Base-by-base conservation (phyloP, 1,140 invertebrate species). In the Chionoecetes opilio region DNA sequence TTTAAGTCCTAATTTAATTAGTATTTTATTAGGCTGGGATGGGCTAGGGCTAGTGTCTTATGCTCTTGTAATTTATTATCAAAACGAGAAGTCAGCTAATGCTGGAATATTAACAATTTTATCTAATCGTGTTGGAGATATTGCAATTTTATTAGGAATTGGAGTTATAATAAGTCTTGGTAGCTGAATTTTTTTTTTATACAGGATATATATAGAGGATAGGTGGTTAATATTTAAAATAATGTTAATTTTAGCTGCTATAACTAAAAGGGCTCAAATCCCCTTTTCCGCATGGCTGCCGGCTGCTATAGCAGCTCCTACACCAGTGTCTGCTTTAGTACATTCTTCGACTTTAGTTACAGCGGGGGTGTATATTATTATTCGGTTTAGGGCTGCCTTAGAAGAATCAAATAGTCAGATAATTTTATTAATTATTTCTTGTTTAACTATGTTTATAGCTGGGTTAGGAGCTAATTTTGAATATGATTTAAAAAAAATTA, bases 301-400 rank as follows among this genome's bases (percentile, higher is more conserved):
- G 0, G 97, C 97, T 9, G 98, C 98, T 63, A 98, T 98, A 97
- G 97, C 98, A 0, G 98, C 98, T 82, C 98, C 98, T 84, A 98
- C 98, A 26, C 98, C 98, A 63, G 97, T 98, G 96, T 98, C 98
- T 82, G 97, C 98, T 90, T 97, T 98, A 97, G 98, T 98, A 97
- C 98, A 98, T 97, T 98, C 98, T 96, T 98, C 98, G 38, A 98
- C 98, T 96, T 97, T 98, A 96, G 98, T 98, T 0, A 98, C 98
- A 75, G 98, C 98, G 0, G 98, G 98, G 0, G 97, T 98, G 95
- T 98, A 98, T 97, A 97, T 98, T 97, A 96, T 98, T n/a, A n/a
- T n/a, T n/a, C n/a, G n/a, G n/a, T n/a, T n/a, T n/a, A n/a, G n/a
- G n/a, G n/a, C n/a, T n/a, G n/a, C n/a, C n/a, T n/a, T 87, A 53